Evolutionary conservation across 2,113 vertebrate species (phyloP).

Genomic region (Xiphophorus couchianus): DNA sequence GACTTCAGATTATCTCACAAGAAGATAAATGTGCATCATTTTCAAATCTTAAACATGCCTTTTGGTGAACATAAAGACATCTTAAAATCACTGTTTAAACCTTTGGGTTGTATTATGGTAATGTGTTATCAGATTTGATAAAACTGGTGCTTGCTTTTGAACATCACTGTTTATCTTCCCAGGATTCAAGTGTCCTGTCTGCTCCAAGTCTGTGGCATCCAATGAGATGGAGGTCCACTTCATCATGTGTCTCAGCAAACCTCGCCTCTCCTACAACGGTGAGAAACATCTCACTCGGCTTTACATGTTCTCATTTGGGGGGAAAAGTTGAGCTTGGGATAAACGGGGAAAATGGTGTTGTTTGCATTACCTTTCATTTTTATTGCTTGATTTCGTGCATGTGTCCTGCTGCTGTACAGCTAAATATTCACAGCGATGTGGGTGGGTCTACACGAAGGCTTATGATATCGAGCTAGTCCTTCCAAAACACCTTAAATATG

Average conservation of each 20-base stretch:
- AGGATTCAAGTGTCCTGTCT: conserved; percentile 99
- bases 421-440: conserved; percentile 35
- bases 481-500: conserved; percentile 41
- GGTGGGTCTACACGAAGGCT: neutral
- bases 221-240: conserved; percentile 99
- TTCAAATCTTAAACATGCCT: neutral
- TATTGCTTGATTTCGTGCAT: neutral
- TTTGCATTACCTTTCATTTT: neutral
- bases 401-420: conserved; percentile 2
- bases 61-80: neutral
- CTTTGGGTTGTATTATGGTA: neutral
- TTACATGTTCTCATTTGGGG: neutral
- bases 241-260: conserved; percentile 99
- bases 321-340: neutral
- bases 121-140: neutral
- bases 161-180: conserved; percentile 34
- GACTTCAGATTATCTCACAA: neutral
- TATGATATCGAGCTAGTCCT: neutral
- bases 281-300: conserved; percentile 46
- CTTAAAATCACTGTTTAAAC: neutral
- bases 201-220: conserved; percentile 98
- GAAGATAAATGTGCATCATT: conserved; percentile 17
- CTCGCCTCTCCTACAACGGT: conserved; percentile 99
- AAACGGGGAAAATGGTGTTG: neutral
- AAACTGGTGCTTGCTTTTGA: neutral